Base-by-base conservation (phyloP, 2,113 vertebrate genomes). In the Ammospiza caudacuta region DNA sequence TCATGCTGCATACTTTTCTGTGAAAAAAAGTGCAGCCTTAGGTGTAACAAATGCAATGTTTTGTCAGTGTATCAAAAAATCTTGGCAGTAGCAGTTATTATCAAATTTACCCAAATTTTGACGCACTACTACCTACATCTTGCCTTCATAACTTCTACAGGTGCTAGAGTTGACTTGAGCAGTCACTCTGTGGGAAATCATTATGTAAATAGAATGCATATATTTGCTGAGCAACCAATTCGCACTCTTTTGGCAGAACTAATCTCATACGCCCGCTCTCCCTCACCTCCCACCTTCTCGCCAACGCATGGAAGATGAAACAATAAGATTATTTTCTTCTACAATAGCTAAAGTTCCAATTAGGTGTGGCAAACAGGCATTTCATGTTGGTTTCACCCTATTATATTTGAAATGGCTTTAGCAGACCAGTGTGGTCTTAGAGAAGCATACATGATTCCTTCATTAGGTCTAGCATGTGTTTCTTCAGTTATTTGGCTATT, bases 241-340 rank as follows among this genome's bases (percentile, higher is more conserved):
- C 22, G 29, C 33, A 62, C 4, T 35, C 6, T 46, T 72, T 52
- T 80, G 27, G 77, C 74, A 79, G 10, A 79, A 55, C 4, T 16
- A 11, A 4, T 59, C 5, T 59, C 37, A 63, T 33, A 37, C 0
- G 0, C 9, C 1, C 8, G 52, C 39, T 47, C 31, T 90, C 15
- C 24, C 9, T 62, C 20, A 68, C 13, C 12, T 83, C 27, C 33
- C 24, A 49, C 19, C n/a, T 57, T 22, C 9, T 9, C 35, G 25
- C 8, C 19, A 55, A 87, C 41, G 35, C 2, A 13, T 14, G 9
- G 39, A 68, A 81, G 16, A 39, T 37, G 8, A 29, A 24, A 52
- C 12, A 35, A 13, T 29, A 22, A 31, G 5, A 24, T 27, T 5
- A 37, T 18, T 44, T 87, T 83, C 46, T 76, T 81, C 31, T 70